Evolutionary conservation across 2,113 vertebrate species (phyloP), one percentile per base, ranked within the genome.

Genomic region (Lutjanus erythropterus): DNA sequence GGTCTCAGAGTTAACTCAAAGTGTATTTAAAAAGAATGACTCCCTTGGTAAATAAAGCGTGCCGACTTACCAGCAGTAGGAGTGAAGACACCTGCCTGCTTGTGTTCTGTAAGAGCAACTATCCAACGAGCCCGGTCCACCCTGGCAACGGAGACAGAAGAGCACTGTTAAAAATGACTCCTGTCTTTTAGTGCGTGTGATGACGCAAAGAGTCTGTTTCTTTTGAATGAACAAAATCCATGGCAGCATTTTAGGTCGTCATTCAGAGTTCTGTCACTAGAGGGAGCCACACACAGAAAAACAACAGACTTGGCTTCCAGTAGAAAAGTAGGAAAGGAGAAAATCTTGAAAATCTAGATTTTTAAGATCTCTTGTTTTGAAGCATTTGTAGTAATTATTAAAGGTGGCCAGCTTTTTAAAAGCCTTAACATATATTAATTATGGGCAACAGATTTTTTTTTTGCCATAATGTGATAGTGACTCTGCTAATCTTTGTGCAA

Each of bases 41-140:
- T 56, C 64, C 69, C 46, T 62, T 46, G 9, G 50, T 66, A 52
- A 75, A 71, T 11, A 19, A 33, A 67, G 33, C 46, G 3, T 11
- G 7, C 5, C 16, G 23, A 75, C 93, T 75, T 86, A 99, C 98
- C 96, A 77, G 94, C 95, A 89, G 94, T 97, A 27, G 89, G 92
- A 6, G 80, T 70, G 44, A 76, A 90, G 1, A 47, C 82, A 1
- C 81, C 80, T 0, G 83, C 78, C 55, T 86, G 86, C 8, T 96
- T 96, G 44, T 91, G 69, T 71, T 94, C 92, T 27, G 86, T 93
- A 2, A 99, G 94, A 0, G 97, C 97, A 0, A 93, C 90, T 4
- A 98, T 95, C 98, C 98, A 99, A 0, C 97, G 95, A 0, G 97
- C 97, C 0, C 96, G 93, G 78, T 97, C 97, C 18, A 96, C 95